These are phyloP conservation scores for Opisthograptis luteolata DNA, from an alignment of 2,888 invertebrate species.

Conservation along the genomic window DNA sequence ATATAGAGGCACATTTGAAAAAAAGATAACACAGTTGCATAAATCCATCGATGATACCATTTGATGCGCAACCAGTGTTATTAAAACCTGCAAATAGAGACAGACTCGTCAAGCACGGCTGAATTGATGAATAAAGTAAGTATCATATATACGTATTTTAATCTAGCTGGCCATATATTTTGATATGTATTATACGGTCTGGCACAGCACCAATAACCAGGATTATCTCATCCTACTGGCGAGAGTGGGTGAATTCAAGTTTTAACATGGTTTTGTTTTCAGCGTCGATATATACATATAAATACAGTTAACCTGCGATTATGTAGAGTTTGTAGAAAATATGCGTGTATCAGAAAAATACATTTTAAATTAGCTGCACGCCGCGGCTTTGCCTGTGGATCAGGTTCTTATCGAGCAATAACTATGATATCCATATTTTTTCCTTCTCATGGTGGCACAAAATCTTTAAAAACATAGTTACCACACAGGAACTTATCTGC, in stretches of 20 bases:
- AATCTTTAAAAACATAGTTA: no score
- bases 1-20: not conserved
- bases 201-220: constrained; percentile 66
- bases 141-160: not conserved
- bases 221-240: constrained; percentile 60
- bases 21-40: not conserved
- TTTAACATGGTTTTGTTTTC: constrained; percentile 46
- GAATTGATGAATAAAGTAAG: no score
- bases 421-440: no score
- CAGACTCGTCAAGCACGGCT: no score
- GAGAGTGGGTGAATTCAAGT: constrained; percentile 48
- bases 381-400: no score
- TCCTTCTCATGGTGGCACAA: no score
- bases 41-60: not conserved
- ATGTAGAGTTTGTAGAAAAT: no score
- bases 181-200: constrained; percentile 45
- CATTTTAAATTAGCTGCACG: not conserved
- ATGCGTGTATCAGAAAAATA: not conserved
- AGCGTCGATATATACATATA: constrained; percentile 1
- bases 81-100: no score
- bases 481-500: no score
- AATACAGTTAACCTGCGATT: not conserved
- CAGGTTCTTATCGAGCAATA: no score
- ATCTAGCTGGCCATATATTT: not conserved
- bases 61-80: no score